Conservation (phyloP, 2,888 invertebrate genomes). For the Criorhina ranunculi region DNA sequence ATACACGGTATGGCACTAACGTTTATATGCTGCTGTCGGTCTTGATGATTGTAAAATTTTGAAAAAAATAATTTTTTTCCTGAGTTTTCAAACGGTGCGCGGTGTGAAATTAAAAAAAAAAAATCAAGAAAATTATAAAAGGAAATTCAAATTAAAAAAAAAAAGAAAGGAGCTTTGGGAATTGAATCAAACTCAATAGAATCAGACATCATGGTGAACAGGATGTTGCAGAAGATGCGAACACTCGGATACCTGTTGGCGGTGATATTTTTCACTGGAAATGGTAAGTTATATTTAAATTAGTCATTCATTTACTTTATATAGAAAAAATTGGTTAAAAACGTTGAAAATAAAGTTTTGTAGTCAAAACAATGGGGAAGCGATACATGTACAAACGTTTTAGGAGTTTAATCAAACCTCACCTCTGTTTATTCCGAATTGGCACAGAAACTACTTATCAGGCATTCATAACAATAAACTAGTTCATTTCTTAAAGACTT, state of each 20-base stretch:
- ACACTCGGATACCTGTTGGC: conserved; percentile 59
- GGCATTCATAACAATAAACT: too few relatives aligned
- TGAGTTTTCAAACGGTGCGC: neutral
- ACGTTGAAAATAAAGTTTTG: too few relatives aligned
- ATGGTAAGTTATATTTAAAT: conserved; percentile 53
- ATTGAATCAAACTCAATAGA: conserved; percentile 6
- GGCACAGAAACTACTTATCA: too few relatives aligned
- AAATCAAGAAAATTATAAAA: neutral
- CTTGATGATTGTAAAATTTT: conserved; percentile 39
- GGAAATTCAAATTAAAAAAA: neutral
- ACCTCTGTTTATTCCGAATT: too few relatives aligned
- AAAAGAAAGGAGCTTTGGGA: neutral
- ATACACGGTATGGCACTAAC: conserved; percentile 35
- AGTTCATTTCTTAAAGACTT: too few relatives aligned
- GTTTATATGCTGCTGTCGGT: conserved; percentile 2
- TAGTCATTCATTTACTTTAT: too few relatives aligned
- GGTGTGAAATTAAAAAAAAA: neutral
- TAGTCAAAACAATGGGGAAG: too few relatives aligned
- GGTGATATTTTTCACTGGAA: conserved; percentile 58
- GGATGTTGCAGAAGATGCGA: conserved; percentile 34
- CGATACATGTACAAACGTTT: too few relatives aligned
- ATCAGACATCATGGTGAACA: conserved; percentile 28
- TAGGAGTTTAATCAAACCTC: too few relatives aligned
- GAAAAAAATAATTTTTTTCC: conserved; percentile 2
- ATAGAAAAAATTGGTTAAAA: too few relatives aligned